Evolutionary conservation across 1,140 invertebrate genomes (phyloP).

Genomic region (Adoxophyes honmai): DNA sequence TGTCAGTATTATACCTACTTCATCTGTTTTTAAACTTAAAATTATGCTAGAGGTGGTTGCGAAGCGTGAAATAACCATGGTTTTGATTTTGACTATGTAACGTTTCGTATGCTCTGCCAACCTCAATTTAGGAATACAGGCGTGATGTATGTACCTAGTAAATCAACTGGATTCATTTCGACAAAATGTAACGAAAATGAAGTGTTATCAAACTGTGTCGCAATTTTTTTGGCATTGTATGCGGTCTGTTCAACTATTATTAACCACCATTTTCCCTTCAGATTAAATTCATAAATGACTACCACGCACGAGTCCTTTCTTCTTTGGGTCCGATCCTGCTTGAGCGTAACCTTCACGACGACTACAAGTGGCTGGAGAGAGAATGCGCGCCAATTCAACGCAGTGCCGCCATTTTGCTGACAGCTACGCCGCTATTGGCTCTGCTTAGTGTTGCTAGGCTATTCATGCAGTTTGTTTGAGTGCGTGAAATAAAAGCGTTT

Average conservation of each 20-base stretch:
- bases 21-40: no score
- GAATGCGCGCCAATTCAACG: constrained; percentile 75
- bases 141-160: no score
- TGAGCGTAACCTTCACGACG: constrained; percentile 79
- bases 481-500: not conserved
- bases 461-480: not conserved
- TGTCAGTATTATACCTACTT: no score
- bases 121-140: no score
- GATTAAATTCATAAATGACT: constrained; percentile 86
- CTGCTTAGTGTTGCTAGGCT: constrained; percentile 20
- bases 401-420: constrained; percentile 38
- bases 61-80: no score
- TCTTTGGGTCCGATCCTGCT: constrained; percentile 84
- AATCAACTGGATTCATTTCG: no score
- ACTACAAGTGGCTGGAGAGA: constrained; percentile 85
- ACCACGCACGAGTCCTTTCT: constrained; percentile 85
- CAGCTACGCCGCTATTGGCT: constrained; percentile 35
- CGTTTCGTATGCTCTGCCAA: no score
- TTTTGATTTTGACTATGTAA: no score
- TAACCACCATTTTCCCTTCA: constrained; percentile 31
- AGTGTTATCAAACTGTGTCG: constrained; percentile 11
- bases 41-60: no score
- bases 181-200: constrained; percentile 13
- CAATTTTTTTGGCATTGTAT: not conserved
- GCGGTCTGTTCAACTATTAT: constrained; percentile 3